Base-by-base conservation (phyloP, 2,888 invertebrate species). In the Phyllotreta striolata region DNA sequence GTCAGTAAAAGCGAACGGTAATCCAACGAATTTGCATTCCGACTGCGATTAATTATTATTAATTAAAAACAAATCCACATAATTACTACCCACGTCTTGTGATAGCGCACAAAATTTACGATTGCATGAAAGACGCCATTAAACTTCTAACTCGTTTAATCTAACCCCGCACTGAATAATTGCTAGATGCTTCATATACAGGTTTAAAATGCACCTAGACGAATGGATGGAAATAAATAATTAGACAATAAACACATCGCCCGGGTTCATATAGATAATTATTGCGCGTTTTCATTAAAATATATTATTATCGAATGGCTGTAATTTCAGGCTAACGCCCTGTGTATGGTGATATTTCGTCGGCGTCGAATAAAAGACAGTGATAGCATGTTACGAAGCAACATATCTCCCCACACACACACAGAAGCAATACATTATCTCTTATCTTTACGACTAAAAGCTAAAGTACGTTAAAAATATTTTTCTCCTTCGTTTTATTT, bases 391-490 rank as follows among this genome's bases (percentile, higher is more conserved):
- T 64, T 56, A 57, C 49, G 39, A 34, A 62, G 41, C 52, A 58
- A 62, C 59, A 62, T 64, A 60, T 67, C 65, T 62, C 40, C 61
- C 51, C 61, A 55, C 47, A 41, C 55, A 57, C 68, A 57, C 68
- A 62, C 24, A 24, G 64, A 55, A 66, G 66, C 66, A 52, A 63
- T 66, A 60, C 66, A 68, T 68, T 68, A 66, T 67, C 58, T 60
- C 49, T 62, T 66, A 68, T 68, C 62, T 56, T 63, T 63, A 56
- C 49, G 62, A 47, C 55, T 24, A 41, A 49, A 43, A 56, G 43
- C 41, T 52, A 57, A 49, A 37, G 51, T 56, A 47, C 56, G 62
- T 63, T 63, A 63, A 57, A 56, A 51, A 41, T 41, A 41, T 10
- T 41, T 3, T 10, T 41, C 10, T 37, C 40, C 51, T 63, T 57